Percentiles rank a stretch among this genome's conserved stretches.
These are phyloP conservation scores for Psilopsiagon aurifrons DNA, from an alignment of 2,113 vertebrate species.

Conservation along the genomic window DNA sequence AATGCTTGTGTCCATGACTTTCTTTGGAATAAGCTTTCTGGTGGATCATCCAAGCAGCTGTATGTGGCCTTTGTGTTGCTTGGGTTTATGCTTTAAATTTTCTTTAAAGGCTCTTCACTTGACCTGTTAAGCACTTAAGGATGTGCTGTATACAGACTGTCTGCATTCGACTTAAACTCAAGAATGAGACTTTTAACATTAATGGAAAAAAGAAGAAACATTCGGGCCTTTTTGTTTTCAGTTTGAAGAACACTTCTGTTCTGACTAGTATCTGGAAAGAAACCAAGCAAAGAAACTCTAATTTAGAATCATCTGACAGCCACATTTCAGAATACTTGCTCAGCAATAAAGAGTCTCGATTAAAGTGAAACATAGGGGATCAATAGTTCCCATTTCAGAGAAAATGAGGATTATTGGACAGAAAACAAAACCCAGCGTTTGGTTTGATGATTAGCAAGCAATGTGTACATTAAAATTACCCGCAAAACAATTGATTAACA, in stretches of 20 bases:
- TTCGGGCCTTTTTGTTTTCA: neutral
- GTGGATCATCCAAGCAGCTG: neutral
- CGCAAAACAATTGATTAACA: neutral
- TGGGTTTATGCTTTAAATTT: neutral
- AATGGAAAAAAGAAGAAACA: neutral
- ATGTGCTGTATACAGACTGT: neutral
- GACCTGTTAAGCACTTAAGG: neutral
- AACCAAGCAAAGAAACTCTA: neutral
- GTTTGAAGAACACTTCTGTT: neutral
- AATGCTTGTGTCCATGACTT: neutral
- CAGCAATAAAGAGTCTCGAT: neutral
- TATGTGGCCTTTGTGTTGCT: neutral
- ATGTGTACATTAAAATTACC: neutral
- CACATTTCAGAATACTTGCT: neutral
- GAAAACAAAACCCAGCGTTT: neutral
- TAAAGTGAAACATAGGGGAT: neutral
- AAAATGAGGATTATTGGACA: conserved; percentile 4
- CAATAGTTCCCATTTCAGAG: conserved; percentile 28
- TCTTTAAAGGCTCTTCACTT: neutral
- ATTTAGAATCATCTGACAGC: neutral
- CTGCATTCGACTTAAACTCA: neutral
- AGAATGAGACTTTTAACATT: neutral
- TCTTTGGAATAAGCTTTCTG: neutral
- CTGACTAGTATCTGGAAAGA: neutral
- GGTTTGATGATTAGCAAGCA: conserved; percentile 36